These are phyloP conservation scores for Amphimallon solstitiale DNA, from an alignment of 2,888 invertebrate species.

Conservation along the genomic window DNA sequence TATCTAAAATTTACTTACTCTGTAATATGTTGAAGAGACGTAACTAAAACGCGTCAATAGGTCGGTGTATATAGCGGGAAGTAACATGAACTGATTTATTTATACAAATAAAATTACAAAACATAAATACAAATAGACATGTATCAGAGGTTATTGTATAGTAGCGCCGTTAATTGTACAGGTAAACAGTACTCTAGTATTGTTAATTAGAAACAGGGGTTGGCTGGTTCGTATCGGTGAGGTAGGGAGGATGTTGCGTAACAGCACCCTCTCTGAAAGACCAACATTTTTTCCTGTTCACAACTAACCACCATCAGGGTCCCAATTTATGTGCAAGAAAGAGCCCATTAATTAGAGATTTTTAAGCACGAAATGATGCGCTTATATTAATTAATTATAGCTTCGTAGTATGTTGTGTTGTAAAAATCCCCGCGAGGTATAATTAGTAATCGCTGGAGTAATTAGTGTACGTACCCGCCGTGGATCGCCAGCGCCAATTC, in stretches of 20 bases:
- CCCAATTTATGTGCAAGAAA: slow-evolving; percentile 43
- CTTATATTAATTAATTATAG: slow-evolving; percentile 64
- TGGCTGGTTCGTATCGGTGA: slow-evolving; percentile 2
- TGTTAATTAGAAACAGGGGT: slow-evolving; percentile 32
- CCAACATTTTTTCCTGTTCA: slow-evolving; percentile 30
- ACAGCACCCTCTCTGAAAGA: slow-evolving; percentile 27
- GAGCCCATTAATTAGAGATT: slow-evolving; percentile 60
- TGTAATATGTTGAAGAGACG: too few species aligned
- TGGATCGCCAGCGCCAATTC: slow-evolving; percentile 41
- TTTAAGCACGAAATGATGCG: slow-evolving; percentile 63
- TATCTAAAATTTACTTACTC: too few species aligned
- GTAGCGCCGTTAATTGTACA: slow-evolving; percentile 15
- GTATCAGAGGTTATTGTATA: slow-evolving; percentile 14
- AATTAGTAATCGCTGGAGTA: slow-evolving; percentile 58
- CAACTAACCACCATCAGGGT: slow-evolving; percentile 26
- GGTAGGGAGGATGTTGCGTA: slow-evolving; percentile 20
- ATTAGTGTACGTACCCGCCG: slow-evolving; percentile 47
- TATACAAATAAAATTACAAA: slow-evolving; percentile 8
- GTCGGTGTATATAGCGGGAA: neutral
- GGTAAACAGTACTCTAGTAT: slow-evolving; percentile 33
- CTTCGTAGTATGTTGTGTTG: slow-evolving; percentile 58
- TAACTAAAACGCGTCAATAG: too few species aligned
- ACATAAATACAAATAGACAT: slow-evolving; percentile 8
- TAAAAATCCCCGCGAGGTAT: slow-evolving; percentile 64
- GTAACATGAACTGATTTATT: neutral